Evolutionary conservation across 2,888 invertebrate species (phyloP).

Genomic region (Sipha maydis): DNA sequence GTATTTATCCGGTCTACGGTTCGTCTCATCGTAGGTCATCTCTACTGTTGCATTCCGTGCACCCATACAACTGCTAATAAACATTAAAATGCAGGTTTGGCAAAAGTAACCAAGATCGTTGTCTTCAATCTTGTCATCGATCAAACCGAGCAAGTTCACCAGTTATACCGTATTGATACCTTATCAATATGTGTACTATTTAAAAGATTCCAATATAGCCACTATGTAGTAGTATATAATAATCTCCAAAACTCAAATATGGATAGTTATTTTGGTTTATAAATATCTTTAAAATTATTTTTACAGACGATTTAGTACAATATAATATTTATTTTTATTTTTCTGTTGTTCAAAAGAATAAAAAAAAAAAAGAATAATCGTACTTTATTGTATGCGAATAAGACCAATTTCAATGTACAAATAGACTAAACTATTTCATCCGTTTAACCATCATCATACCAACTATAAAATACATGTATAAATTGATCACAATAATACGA

Average conservation of each 20-base stretch:
- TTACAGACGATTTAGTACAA: too few species aligned
- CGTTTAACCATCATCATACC: not conserved
- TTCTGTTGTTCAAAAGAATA: too few species aligned
- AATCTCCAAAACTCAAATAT: too few species aligned
- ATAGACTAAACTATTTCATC: not conserved
- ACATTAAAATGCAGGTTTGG: not conserved
- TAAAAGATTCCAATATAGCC: too few species aligned
- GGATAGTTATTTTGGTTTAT: too few species aligned
- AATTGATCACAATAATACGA: not conserved
- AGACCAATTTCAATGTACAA: not conserved
- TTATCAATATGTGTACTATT: too few species aligned
- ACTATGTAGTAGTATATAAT: too few species aligned
- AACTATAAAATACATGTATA: not conserved
- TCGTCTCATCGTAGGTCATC: not conserved
- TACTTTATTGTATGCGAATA: not conserved
- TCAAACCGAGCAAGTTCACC: not conserved
- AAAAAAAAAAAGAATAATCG: too few species aligned
- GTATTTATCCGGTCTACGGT: conserved; percentile 27
- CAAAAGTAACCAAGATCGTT: not conserved
- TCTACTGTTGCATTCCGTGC: not conserved
- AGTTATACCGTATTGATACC: too few species aligned
- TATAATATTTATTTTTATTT: too few species aligned
- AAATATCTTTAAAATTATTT: too few species aligned
- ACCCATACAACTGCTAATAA: not conserved
- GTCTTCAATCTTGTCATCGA: too few species aligned